These are phyloP conservation scores for Montipora sp. DNA, from an alignment of 64 coral and sea anemone species.

Conservation along the genomic window DNA sequence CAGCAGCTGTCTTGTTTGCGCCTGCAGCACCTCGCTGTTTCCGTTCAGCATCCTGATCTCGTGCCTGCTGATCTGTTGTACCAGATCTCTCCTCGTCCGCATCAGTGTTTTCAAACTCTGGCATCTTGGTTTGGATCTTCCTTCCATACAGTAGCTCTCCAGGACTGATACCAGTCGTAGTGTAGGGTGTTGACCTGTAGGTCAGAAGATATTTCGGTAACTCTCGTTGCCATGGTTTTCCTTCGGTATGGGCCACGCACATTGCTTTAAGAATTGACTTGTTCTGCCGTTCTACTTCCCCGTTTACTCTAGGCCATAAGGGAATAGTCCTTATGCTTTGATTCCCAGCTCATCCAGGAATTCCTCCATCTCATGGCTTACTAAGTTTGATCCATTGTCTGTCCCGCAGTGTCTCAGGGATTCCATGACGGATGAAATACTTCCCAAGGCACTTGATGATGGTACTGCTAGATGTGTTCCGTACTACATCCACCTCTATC, in stretches of 20 bases:
- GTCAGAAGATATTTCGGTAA: slow-evolving; percentile 22
- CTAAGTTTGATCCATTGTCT: slow-evolving; percentile 44
- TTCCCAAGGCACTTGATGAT: too few species aligned
- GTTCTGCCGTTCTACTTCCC: slow-evolving; percentile 54
- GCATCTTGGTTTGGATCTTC: slow-evolving; percentile 36
- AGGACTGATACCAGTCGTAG: slow-evolving; percentile 45
- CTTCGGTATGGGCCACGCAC: slow-evolving; percentile 15
- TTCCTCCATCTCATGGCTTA: slow-evolving; percentile 44
- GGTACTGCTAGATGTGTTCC: not conserved
- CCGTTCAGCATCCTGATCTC: slow-evolving; percentile 17
- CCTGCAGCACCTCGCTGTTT: slow-evolving; percentile 46
- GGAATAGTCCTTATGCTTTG: slow-evolving; percentile 41
- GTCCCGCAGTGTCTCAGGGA: slow-evolving; percentile 17
- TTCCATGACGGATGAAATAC: too few species aligned
- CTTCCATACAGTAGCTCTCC: slow-evolving; percentile 21
- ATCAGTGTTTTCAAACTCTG: slow-evolving; percentile 28
- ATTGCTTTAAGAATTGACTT: slow-evolving; percentile 37
- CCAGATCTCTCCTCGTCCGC: not conserved
- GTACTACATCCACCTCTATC: slow-evolving; percentile 41
- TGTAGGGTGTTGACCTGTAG: slow-evolving; percentile 36
- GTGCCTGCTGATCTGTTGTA: slow-evolving; percentile 36
- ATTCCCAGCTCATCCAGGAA: slow-evolving; percentile 30
- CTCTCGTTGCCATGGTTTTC: slow-evolving; percentile 37
- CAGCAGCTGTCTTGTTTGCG: slow-evolving; percentile 20
- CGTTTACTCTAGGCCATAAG: slow-evolving; percentile 42